Conservation (phyloP, 1,140 invertebrate species). For the Zaprionus lachaisei region DNA sequence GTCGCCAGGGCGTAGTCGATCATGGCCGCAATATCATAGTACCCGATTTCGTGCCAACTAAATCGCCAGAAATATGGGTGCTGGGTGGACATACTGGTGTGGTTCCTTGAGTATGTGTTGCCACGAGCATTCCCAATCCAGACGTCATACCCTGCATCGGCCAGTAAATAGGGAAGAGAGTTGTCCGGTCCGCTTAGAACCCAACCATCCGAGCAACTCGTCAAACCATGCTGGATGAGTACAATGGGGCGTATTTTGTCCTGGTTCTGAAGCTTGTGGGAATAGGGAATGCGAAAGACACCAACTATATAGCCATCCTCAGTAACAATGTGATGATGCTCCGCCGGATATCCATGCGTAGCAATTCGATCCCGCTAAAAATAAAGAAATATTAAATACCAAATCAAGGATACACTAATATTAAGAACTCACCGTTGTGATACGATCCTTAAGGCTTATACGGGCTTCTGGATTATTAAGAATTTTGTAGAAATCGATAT, state of each 20-base stretch:
- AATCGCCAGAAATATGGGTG: slow-evolving; percentile 87
- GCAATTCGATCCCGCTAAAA: slow-evolving; percentile 58
- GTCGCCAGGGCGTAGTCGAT: slow-evolving; percentile 88
- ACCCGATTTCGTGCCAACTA: slow-evolving; percentile 88
- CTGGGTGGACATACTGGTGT: slow-evolving; percentile 85
- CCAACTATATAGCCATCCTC: slow-evolving; percentile 86
- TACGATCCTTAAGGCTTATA: slow-evolving; percentile 33
- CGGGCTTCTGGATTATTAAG: slow-evolving; percentile 64
- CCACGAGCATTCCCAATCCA: slow-evolving; percentile 85
- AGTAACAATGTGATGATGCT: slow-evolving; percentile 85
- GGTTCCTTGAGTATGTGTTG: slow-evolving; percentile 85
- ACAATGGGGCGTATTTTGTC: slow-evolving; percentile 85
- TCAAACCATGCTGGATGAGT: slow-evolving; percentile 89
- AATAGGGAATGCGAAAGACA: slow-evolving; percentile 85
- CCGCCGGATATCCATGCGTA: slow-evolving; percentile 85
- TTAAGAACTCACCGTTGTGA: slow-evolving; percentile 47
- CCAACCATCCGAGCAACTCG: slow-evolving; percentile 90
- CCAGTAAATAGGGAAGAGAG: slow-evolving; percentile 85
- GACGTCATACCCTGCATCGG: slow-evolving; percentile 90
- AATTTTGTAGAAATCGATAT: slow-evolving; percentile 61
- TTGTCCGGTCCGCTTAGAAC: slow-evolving; percentile 88
- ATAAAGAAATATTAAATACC: no score
- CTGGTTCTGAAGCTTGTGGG: slow-evolving; percentile 53
- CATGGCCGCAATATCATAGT: slow-evolving; percentile 88
- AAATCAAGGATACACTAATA: background rate